Conservation (phyloP, 30 jellyfish, hydroid and myxozoan genomes). For the Pelagia noctiluca region DNA sequence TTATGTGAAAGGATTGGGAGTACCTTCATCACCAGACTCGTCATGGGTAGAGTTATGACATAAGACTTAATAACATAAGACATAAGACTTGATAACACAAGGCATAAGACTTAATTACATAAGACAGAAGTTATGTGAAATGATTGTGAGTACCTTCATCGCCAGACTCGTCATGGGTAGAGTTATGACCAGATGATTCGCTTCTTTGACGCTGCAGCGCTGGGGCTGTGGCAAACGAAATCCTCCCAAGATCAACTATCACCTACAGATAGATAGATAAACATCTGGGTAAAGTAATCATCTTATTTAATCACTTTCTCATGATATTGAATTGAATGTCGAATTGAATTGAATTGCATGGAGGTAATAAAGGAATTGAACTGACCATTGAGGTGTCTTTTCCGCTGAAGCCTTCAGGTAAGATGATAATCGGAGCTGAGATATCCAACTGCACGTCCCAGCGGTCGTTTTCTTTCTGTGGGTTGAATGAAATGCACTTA, state of each 20-base stretch:
- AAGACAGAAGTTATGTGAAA: neutral
- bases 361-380: neutral
- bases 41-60: too few species aligned
- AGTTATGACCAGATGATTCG: conserved; percentile 51
- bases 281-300: too few species aligned
- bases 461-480: conserved; percentile 65
- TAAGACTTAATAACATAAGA: too few species aligned
- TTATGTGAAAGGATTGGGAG: too few species aligned
- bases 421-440: conserved; percentile 85
- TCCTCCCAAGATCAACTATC: conserved; percentile 81
- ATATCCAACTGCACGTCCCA: conserved; percentile 87
- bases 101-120: too few species aligned
- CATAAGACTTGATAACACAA: too few species aligned
- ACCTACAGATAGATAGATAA: conserved; percentile 78
- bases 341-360: neutral
- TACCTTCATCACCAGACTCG: too few species aligned
- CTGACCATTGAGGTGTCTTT: conserved; percentile 61
- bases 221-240: conserved; percentile 81
- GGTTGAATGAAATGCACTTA: neutral
- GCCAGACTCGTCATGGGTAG: conserved; percentile 49
- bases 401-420: conserved; percentile 72
- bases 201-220: conserved; percentile 76
- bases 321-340: neutral
- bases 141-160: conserved; percentile 55
- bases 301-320: too few species aligned